Evolutionary conservation across 2,797 vertebrate genomes (phyloP).

Genomic region (Dromococcyx pavoninus): DNA sequence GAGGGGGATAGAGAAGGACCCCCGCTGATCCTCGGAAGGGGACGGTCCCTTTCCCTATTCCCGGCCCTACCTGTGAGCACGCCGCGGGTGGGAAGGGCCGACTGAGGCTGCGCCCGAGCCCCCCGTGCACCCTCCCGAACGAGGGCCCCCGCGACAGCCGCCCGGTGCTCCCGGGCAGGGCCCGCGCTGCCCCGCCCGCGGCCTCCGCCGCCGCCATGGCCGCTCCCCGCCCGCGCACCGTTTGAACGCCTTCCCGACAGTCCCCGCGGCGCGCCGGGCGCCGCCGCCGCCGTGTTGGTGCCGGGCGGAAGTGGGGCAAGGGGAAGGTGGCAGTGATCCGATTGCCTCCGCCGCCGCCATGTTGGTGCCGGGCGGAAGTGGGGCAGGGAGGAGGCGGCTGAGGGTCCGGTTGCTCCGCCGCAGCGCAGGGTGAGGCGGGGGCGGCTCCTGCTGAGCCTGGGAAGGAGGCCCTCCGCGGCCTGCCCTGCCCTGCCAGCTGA

Average conservation of each 20-base stretch:
- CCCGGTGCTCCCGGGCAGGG: not conserved
- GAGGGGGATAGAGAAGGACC: too few species aligned
- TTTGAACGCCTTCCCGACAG: conserved; percentile 4
- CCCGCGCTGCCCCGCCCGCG: rapidly evolving
- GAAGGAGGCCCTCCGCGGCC: too few species aligned
- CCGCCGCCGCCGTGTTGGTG: not conserved
- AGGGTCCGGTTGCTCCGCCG: too few species aligned
- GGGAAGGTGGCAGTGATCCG: not conserved
- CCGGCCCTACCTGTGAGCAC: not conserved
- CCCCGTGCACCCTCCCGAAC: not conserved
- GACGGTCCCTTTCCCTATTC: too few species aligned
- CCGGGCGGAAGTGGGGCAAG: not conserved
- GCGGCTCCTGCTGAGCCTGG: too few species aligned
- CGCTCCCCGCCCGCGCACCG: not conserved
- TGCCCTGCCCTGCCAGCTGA: too few species aligned
- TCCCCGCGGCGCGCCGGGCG: not conserved
- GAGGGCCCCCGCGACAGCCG: not conserved
- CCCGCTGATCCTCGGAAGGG: too few species aligned
- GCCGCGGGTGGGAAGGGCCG: not conserved
- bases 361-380: too few species aligned
- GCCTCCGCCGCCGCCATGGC: rapidly evolving
- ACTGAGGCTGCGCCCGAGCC: not conserved
- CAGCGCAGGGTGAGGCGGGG: too few species aligned
- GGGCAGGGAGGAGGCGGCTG: too few species aligned
- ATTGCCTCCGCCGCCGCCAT: too few species aligned